Base-by-base conservation (phyloP, 2,888 invertebrate species). In the Ectobius pallidus region DNA sequence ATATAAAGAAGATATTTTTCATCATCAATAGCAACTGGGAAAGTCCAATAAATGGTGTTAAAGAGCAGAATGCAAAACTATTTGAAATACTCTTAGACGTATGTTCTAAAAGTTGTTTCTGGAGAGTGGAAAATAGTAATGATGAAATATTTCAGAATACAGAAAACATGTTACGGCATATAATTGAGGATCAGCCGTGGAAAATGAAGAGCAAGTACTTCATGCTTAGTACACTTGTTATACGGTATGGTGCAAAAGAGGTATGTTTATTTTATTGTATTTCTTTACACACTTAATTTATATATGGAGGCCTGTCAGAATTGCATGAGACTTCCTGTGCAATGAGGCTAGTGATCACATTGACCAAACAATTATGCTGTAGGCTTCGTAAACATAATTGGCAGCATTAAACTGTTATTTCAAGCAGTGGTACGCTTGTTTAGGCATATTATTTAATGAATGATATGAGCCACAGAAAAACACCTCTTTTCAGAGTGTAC, bases 191-290 rank as follows among this genome's bases (percentile, higher is more conserved):
- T 82, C 79, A 80, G 27, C 87, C 88, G 71, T 87, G 88, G 82
- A 87, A 87, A 83, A 87, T 86, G 77, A 87, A 88, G 80, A 86
- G 85, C 52, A 89, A 89, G 77, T 89, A 85, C 80, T 82, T 86
- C 73, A 87, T 88, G 83, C 79, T 89, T 7, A 81, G 86, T 49
- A 87, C 86, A 80, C 82, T 89, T 58, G 86, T 78, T n/a, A 77
- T 76, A 14, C 76, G 74, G 49, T 77, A 73, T 73, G 77, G 77
- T 14, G 73, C 75, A 9, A 72, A 74, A 14, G 77, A 77, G 77
- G 79, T 79, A 74, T 49, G 49, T 49, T n/a, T n/a, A n/a, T n/a
- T n/a, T n/a, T n/a, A n/a, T n/a, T n/a, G n/a, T n/a, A n/a, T n/a
- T n/a, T n/a, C n/a, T n/a, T n/a, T n/a, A n/a, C n/a, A n/a, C n/a